Evolutionary conservation across 2,888 invertebrate genomes (phyloP).

Genomic region (Drosophila borborema): DNA sequence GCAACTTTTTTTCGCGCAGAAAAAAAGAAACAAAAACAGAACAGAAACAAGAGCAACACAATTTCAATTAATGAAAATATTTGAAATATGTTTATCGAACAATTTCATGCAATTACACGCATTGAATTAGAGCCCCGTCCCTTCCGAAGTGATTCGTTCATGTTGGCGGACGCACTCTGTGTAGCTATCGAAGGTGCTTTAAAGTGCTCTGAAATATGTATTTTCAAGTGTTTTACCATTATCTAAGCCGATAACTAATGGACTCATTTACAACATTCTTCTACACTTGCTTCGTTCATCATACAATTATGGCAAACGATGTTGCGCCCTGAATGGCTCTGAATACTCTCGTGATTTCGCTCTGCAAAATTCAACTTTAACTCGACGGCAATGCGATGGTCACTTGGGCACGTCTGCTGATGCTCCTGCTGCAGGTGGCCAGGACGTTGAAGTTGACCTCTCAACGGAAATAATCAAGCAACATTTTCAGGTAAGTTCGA

Average conservation of each 20-base stretch:
- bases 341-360: conserved; percentile 49
- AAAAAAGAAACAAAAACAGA: no score
- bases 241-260: conserved; percentile 47
- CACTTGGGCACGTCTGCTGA: conserved; percentile 79
- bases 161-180: conserved; percentile 55
- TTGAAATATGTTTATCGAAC: not conserved
- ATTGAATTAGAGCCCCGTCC: conserved; percentile 4
- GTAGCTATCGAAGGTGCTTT: conserved; percentile 17
- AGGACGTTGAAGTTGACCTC: conserved; percentile 85
- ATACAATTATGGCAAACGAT: conserved; percentile 41
- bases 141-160: conserved; percentile 22
- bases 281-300: conserved; percentile 41
- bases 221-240: conserved; percentile 4
- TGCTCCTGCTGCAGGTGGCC: conserved; percentile 81
- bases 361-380: conserved; percentile 38
- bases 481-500: conserved; percentile 85
- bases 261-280: conserved; percentile 46
- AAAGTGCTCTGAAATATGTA: conserved; percentile 23
- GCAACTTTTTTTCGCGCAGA: conserved; percentile 10
- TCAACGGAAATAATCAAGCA: conserved; percentile 86
- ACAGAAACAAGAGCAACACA: not conserved
- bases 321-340: conserved; percentile 14
- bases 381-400: conserved; percentile 45
- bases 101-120: not conserved
- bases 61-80: conserved; percentile 60